These are phyloP conservation scores for Discoglossus pictus DNA, from an alignment of 2,797 vertebrate genomes.

Conservation along the genomic window DNA sequence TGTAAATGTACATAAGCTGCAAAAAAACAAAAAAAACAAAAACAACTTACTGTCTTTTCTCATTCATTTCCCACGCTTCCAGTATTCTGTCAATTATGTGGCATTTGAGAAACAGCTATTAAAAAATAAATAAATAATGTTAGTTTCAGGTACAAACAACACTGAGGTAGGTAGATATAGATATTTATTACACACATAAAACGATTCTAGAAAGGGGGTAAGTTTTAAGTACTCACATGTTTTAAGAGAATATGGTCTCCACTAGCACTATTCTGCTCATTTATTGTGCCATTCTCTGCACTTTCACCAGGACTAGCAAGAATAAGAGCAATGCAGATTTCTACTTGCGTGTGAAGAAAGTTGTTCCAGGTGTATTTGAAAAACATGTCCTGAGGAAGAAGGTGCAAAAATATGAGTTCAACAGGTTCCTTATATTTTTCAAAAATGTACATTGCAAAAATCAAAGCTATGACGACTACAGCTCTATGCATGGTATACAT, in stretches of 20 bases:
- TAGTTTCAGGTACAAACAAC: background rate
- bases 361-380: conserved; percentile 99
- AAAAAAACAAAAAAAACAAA: conserved; percentile 17
- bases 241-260: conserved; percentile 88
- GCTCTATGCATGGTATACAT: no score
- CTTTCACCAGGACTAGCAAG: conserved; percentile 89
- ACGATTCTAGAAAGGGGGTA: no score
- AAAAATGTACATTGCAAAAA: no score
- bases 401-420: background rate
- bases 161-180: no score
- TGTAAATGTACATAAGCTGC: no score
- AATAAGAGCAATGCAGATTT: conserved; percentile 95
- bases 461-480: no score
- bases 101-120: conserved; percentile 95
- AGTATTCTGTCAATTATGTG: conserved; percentile 94
- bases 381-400: conserved; percentile 88
- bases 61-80: conserved; percentile 94
- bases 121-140: background rate
- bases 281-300: conserved; percentile 79
- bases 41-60: conserved; percentile 96
- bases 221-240: conserved; percentile 77
- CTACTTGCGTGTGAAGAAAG: conserved; percentile 97
- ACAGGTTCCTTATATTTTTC: no score
- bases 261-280: conserved; percentile 73
- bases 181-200: no score